These are phyloP conservation scores for Rhabdornis inornatus DNA, from an alignment of 2,113 vertebrate genomes.

Conservation along the genomic window DNA sequence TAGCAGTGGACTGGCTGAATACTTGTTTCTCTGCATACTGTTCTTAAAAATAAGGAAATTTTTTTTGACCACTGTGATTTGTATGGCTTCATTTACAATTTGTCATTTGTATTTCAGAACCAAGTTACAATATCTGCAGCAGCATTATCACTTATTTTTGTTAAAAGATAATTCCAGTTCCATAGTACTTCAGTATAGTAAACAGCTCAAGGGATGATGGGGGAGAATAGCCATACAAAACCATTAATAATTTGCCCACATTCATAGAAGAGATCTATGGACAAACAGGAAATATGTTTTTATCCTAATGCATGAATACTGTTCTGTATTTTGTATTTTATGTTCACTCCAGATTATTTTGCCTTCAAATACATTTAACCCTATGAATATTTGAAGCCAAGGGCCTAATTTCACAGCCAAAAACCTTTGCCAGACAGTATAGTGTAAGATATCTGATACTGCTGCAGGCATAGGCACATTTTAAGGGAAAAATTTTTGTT, in stretches of 20 bases:
- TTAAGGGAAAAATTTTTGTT: slow-evolving; percentile 11
- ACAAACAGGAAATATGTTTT: background rate
- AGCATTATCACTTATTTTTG: background rate
- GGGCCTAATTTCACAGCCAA: slow-evolving; percentile 31
- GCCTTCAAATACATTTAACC: slow-evolving; percentile 10
- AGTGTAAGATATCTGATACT: background rate
- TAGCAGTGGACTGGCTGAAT: background rate
- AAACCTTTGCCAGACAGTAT: background rate
- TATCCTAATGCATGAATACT: background rate
- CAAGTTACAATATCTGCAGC: background rate
- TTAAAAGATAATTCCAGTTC: background rate
- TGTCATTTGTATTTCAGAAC: background rate
- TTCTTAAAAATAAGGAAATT: background rate
- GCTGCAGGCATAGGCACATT: background rate
- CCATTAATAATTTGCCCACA: background rate
- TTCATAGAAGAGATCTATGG: background rate
- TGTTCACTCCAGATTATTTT: background rate
- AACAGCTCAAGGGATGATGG: background rate
- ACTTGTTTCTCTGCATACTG: background rate
- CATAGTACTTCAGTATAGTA: background rate
- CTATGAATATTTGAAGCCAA: slow-evolving; percentile 33
- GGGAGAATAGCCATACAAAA: background rate
- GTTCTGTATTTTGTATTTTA: background rate
- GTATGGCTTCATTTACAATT: background rate
- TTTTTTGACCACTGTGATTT: background rate